Conservation (phyloP, 2,113 vertebrate genomes). For the Silurus glanis region DNA sequence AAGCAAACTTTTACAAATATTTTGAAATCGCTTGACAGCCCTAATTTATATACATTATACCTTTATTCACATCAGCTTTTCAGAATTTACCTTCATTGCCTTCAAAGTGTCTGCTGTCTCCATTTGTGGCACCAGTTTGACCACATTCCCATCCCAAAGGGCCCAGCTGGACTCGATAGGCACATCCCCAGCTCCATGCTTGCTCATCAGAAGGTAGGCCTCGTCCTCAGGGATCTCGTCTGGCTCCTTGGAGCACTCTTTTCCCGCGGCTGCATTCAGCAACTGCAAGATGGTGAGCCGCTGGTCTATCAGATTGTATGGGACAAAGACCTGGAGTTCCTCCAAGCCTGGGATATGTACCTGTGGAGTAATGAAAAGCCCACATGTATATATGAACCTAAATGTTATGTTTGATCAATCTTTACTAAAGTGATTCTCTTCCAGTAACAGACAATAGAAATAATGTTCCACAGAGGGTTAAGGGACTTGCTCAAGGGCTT, state of each 20-base stretch:
- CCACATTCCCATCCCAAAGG: slow-evolving; percentile 76
- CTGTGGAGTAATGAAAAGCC: slow-evolving; percentile 44
- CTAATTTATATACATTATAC: background rate
- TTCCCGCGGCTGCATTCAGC: slow-evolving; percentile 89
- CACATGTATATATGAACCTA: background rate
- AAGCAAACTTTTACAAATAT: too few relatives aligned
- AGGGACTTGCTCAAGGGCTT: too few relatives aligned
- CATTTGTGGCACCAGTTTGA: slow-evolving; percentile 89
- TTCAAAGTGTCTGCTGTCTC: slow-evolving; percentile 89
- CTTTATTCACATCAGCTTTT: background rate
- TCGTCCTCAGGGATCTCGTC: slow-evolving; percentile 84
- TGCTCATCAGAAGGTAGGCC: slow-evolving; percentile 88
- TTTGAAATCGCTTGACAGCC: too few relatives aligned
- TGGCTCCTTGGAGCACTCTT: slow-evolving; percentile 91
- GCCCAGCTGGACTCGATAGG: slow-evolving; percentile 73
- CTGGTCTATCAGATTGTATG: slow-evolving; percentile 74
- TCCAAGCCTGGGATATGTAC: slow-evolving; percentile 85
- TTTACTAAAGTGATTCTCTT: background rate
- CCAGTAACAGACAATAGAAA: background rate
- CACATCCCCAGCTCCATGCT: slow-evolving; percentile 72
- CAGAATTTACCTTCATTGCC: slow-evolving; percentile 79
- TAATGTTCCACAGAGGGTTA: too few relatives aligned
- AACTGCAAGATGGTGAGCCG: slow-evolving; percentile 86
- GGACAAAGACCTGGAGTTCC: slow-evolving; percentile 89
- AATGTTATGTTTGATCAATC: background rate